Evolutionary conservation across 1,140 invertebrate genomes (phyloP), one percentile per base, ranked within the genome.

Genomic region (Drosophila leontia): DNA sequence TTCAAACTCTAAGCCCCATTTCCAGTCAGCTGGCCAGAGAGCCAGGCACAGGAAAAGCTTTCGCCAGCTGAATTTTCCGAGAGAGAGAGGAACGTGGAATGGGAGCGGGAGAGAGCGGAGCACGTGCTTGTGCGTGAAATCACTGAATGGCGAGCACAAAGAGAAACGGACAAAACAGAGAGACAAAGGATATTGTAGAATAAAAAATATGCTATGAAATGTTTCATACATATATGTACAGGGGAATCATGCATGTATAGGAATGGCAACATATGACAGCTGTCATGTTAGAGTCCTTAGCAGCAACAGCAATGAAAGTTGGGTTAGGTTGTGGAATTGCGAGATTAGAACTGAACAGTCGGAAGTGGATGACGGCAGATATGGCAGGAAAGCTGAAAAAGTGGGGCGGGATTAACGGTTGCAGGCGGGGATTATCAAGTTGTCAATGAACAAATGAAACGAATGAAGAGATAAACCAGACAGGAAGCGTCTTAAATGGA

Each of bases 271-370:
- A 87, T 88, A 87, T 87, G 83, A 87, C 83, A 87, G 83, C 83
- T 87, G 83, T 87, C 83, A 88, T 87, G 83, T 86, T 87, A 74
- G 41, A 85, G 82, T 78, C 82, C 50, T 63, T 78, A 75, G 82
- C 80, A 82, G 75, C 50, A 79, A 70, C 65, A 60, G 70, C 69
- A 86, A 86, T 82, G 70, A 68, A 86, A 75, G 82, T 86, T 86
- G 83, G 83, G 83, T 87, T 87, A 86, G 84, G 83, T 86, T 86
- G 80, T 77, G 83, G 83, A 87, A 86, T 80, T 87, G 82, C 68
- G 70, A 72, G 78, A 85, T 85, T 85, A 84, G 70, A 64, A 75
- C 53, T 41, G 47, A 78, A 37, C 75, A 69, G 58, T 45, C 75
- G 75, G 75, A 78, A 78, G 75, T 61, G 75, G 58, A 70, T 60